Evolutionary conservation across 2,113 vertebrate species (phyloP).

Genomic region (Peucedramus taeniatus): DNA sequence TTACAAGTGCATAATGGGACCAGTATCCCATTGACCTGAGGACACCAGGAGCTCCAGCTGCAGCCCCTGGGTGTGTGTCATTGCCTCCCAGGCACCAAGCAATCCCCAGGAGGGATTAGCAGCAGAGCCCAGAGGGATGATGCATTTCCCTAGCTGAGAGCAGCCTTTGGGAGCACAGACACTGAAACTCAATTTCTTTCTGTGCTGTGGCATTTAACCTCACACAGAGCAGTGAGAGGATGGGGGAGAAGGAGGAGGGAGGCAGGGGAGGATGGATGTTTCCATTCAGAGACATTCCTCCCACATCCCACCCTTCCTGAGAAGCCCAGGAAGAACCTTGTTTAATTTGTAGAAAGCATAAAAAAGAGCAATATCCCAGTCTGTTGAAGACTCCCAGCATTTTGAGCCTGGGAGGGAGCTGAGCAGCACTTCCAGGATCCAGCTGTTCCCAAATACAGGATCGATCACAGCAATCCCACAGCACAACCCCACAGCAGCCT

Average conservation of each 20-base stretch:
- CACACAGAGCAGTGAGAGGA: background rate
- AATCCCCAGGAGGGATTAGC: background rate
- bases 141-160: background rate
- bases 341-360: background rate
- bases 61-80: background rate
- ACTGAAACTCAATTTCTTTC: slow-evolving; percentile 18
- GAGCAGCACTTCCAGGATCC: background rate
- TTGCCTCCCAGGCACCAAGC: background rate
- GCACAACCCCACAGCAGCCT: accelerated
- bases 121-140: background rate
- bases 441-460: background rate
- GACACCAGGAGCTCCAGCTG: background rate
- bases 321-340: background rate
- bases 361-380: background rate
- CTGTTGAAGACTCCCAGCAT: background rate
- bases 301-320: accelerated
- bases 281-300: background rate
- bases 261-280: background rate
- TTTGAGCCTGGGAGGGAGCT: background rate
- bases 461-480: background rate
- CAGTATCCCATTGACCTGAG: slow-evolving; percentile 18
- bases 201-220: background rate
- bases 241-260: background rate
- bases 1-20: background rate
- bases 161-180: background rate